Evolutionary conservation across 2,113 vertebrate genomes (phyloP), one percentile per base, ranked within the genome.

Genomic region (Sinocyclocheilus maitianheensis): DNA sequence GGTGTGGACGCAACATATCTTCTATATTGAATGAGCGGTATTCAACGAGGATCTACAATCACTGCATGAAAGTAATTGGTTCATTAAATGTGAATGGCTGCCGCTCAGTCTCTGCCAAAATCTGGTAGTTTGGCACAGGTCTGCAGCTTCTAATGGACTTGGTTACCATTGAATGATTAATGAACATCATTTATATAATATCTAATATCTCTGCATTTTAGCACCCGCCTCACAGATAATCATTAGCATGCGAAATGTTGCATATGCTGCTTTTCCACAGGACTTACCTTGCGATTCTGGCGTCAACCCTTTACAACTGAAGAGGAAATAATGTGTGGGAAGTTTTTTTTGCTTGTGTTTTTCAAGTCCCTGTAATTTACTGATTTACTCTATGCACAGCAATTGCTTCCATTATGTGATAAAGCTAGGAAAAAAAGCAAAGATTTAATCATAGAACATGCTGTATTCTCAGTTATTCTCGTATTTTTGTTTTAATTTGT

Each of bases 1-100:
- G n/a, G 48, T 81, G 76, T 87, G 72, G 79, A 80, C 40, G 51
- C 53, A 55, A 48, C 65, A 51, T 37, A 80, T 72, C 72, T 72
- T 72, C 77, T 78, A 34, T 85, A 75, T 43, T 78, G 74, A 43
- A 43, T 43, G 43, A 85, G 34, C 30, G 60, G 74, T 77, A 87
- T 89, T 89, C 84, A 53, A 77, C 20, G 43, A 75, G 84, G 86
- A 87, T 87, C 74, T 87, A 55, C 76, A 86, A 69, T 87, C 72
- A 85, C 83, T 67, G 40, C 84, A 80, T 75, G 46, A 82, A 85
- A 87, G 79, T 89, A 87, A 89, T 89, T 89, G 74, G 55, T 75
- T 85, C 84, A 84, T 81, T 83, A 88, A 84, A 89, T 14, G 8
- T 84, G 51, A 81, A 55, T 86, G 80, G 53, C 67, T 87, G 60